These are phyloP conservation scores for Lacerta viridis DNA, from an alignment of 2,797 vertebrate genomes.

Conservation along the genomic window DNA sequence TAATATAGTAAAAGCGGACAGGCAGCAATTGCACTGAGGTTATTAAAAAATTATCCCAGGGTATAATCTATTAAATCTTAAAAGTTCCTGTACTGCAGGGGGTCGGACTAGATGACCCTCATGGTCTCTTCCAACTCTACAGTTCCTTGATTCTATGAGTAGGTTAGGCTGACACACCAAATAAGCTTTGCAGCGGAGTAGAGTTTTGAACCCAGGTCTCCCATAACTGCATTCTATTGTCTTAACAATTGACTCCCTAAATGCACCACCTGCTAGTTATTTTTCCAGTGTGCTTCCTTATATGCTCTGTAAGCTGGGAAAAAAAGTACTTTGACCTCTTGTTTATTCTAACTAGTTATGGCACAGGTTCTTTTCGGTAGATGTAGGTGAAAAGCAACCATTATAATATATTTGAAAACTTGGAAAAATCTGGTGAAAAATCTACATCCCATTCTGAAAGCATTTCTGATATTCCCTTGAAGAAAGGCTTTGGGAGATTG, in stretches of 20 bases:
- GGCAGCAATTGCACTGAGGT: not conserved
- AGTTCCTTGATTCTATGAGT: no score
- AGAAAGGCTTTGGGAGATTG: not conserved
- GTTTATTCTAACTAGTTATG: slow-evolving; percentile 40
- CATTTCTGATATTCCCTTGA: not conserved
- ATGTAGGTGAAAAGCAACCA: slow-evolving; percentile 40
- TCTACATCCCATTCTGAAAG: not conserved
- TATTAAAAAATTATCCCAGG: not conserved
- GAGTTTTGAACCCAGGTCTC: not conserved
- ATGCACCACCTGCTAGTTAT: not conserved
- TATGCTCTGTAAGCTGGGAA: not conserved
- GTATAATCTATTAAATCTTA: not conserved
- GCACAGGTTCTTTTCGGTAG: slow-evolving; percentile 13
- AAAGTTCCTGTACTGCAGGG: no score
- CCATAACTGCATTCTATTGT: not conserved
- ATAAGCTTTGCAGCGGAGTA: not conserved
- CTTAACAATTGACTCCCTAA: not conserved
- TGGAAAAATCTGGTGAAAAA: not conserved
- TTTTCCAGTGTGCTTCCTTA: not conserved
- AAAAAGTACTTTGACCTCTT: not conserved
- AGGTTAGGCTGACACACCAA: not conserved
- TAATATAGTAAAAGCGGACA: not conserved
- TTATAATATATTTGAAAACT: not conserved
- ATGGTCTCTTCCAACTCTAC: no score
- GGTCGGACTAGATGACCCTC: no score